Evolutionary conservation across 2,888 invertebrate genomes (phyloP).

Genomic region (Oligia strigilis): DNA sequence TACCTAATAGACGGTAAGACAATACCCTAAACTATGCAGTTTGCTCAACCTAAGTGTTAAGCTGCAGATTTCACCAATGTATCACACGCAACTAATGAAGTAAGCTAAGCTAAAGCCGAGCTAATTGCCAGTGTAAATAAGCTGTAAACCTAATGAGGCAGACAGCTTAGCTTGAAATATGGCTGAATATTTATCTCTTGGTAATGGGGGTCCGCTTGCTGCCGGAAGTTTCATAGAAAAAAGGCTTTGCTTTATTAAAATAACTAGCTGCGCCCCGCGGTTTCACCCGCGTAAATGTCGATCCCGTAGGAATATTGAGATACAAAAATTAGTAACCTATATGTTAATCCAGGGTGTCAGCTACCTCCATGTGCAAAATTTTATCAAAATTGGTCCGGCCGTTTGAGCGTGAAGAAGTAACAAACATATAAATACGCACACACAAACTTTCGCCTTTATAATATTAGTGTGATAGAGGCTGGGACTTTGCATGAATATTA

Average conservation of each 20-base stretch:
- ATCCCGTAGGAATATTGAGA: too few species aligned
- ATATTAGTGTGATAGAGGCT: neutral
- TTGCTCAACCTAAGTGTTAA: conserved; percentile 15
- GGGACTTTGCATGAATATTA: neutral
- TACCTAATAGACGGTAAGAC: neutral
- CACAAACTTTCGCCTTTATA: too few species aligned
- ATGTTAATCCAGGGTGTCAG: too few species aligned
- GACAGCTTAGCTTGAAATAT: conserved; percentile 67
- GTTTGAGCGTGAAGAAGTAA: too few species aligned
- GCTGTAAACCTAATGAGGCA: conserved; percentile 66
- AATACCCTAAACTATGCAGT: neutral
- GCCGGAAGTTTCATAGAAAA: conserved; percentile 11
- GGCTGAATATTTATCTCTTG: conserved; percentile 56
- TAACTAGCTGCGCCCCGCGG: neutral
- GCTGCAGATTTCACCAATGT: conserved; percentile 49
- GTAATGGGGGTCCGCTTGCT: conserved; percentile 36
- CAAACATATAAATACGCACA: too few species aligned
- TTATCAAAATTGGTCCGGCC: too few species aligned
- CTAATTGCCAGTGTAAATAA: conserved; percentile 75
- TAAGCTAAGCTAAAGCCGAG: conserved; percentile 65
- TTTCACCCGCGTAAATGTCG: too few species aligned
- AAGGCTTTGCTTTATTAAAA: conserved; percentile 21
- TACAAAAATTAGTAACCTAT: too few species aligned
- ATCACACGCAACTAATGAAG: conserved; percentile 65
- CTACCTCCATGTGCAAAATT: too few species aligned